Base-by-base conservation (phyloP, 2,113 vertebrate species). In the Hiodon alosoides region DNA sequence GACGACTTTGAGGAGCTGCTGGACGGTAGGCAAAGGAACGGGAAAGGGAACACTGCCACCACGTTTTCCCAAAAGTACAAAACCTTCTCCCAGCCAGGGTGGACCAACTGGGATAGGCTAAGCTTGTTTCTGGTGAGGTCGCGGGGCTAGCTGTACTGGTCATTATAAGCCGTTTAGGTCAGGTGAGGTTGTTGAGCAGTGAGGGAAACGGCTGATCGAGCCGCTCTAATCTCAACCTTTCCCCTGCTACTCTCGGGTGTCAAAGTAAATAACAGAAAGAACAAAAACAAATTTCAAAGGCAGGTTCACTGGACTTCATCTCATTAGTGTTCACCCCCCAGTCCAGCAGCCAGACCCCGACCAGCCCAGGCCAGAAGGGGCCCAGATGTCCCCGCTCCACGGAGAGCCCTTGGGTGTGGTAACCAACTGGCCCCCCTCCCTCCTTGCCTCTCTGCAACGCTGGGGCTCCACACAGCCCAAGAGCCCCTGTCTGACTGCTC, bases 1-100 rank as follows among this genome's bases (percentile, higher is more conserved):
- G 96, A 98, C 57, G 96, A 98, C 86, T 95, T 94, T 77, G 95
- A 98, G 88, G 96, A 97, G 67, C 89, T 97, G 46, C 81, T 98
- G 71, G 96, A 97, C 88, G 96, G 96, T 98, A 89, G 85, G 86
- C 55, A 53, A 14, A 4, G 14, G 51, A 7, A 3, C 13, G 51
- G 69, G 7, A 17, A 54, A 55, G 11, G 3, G 4, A 13, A 69
- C 51, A 5, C n/a, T 54, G 6, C 4, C n/a, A 59, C 58, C 58
- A 9, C 7, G 51, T 17, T 54, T 50, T 52, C 14, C 3, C 14
- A 16, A 53, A 69, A n/a, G 9, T 4, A 7, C 7, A 16, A 16
- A 2, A 17, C 61, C 2, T 52, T 6, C 65, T 67, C 46, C 3
- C 31, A 31, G 2, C 31, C 31, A 31, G 31, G 31, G 31, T 31